A percentile compares a stretch with the other conserved stretches of the same genome.
phyloP scores from a whole-genome alignment of 1,140 invertebrate genomes.

The Hypsibius dujardini region DNA sequence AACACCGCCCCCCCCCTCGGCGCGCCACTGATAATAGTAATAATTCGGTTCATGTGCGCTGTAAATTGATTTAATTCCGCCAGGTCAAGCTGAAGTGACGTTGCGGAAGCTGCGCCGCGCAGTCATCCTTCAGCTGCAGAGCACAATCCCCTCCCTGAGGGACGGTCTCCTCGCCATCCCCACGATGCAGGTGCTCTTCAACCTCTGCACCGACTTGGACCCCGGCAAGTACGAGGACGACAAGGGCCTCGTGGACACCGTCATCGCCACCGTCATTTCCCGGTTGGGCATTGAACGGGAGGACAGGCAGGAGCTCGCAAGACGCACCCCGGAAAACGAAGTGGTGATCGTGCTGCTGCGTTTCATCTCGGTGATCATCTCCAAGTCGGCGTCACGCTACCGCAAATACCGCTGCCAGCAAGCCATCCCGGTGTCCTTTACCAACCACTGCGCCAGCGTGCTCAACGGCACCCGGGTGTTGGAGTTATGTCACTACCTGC shows the following conservation, averaged over 20 bases:
- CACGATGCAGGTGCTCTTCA: constrained; percentile 9
- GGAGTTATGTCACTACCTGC: constrained; percentile 57
- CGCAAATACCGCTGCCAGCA: constrained; percentile 2
- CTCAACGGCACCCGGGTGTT: constrained; percentile 59
- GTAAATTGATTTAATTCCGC: neutral
- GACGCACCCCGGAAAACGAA: constrained; percentile 48
- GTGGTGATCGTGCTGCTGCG: constrained; percentile 73
- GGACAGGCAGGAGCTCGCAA: constrained; percentile 32
- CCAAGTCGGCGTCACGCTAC: constrained; percentile 13
- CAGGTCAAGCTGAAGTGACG: neutral
- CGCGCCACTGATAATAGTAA: too few species aligned
- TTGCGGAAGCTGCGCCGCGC: neutral
- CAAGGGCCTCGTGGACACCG: constrained; percentile 49
- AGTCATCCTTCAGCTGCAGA: neutral
- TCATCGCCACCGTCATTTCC: constrained; percentile 52
- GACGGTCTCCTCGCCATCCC: neutral
- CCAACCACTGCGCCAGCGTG: constrained; percentile 40
- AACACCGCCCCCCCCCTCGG: too few species aligned
- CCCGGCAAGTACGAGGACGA: constrained; percentile 51
- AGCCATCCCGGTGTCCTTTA: neutral
- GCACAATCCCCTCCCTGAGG: neutral
- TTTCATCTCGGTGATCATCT: constrained; percentile 38
- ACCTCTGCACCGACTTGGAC: constrained; percentile 52
- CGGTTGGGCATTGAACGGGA: constrained; percentile 53
- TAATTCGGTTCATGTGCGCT: too few species aligned